Base-by-base conservation (phyloP, 1,140 invertebrate species). In the Bombus turneri region DNA sequence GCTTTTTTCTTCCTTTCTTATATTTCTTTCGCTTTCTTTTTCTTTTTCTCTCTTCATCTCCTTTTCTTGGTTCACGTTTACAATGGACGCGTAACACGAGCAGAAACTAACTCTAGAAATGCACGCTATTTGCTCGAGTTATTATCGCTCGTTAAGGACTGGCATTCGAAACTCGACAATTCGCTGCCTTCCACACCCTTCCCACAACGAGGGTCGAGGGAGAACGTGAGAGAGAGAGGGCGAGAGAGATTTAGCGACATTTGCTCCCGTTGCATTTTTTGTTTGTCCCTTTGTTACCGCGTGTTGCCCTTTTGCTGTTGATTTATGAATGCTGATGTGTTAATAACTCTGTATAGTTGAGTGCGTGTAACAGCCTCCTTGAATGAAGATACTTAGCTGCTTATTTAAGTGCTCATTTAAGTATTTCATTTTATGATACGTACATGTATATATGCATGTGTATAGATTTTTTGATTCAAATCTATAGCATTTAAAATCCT, bases 71-170 rank as follows among this genome's bases (percentile, higher is more conserved):
- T 22, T 53, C 47, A 53, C 37, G 25, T 71, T 71, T 37, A 57
- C 43, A 59, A 39, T 41, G 53, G 25, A 41, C 53, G 8, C 18
- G 37, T n/a, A 62, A 77, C 53, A 13, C 53, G 31, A 53, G 31
- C 43, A 77, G 57, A 77, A 77, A 39, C 75, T 59, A 77, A 57
- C 75, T 77, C 75, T 39, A 77, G 53, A 77, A 62, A 77, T n/a
- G 57, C 37, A 12, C 57, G 74, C 76, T 89, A 83, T 89, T 89
- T 89, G 87, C 87, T 66, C 73, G 88, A 89, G 87, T 89, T 88
- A 89, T 89, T 89, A 89, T 89, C 83, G 88, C 88, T 89, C 88
- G 88, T 89, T 89, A 89, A 88, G 87, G 74, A 73, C 53, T 71
- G 83, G 87, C 83, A 86, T 89, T 89, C 69, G 87, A 75, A 81